Base-by-base conservation (phyloP, 2,797 vertebrate genomes). In the Galago senegalensis region DNA sequence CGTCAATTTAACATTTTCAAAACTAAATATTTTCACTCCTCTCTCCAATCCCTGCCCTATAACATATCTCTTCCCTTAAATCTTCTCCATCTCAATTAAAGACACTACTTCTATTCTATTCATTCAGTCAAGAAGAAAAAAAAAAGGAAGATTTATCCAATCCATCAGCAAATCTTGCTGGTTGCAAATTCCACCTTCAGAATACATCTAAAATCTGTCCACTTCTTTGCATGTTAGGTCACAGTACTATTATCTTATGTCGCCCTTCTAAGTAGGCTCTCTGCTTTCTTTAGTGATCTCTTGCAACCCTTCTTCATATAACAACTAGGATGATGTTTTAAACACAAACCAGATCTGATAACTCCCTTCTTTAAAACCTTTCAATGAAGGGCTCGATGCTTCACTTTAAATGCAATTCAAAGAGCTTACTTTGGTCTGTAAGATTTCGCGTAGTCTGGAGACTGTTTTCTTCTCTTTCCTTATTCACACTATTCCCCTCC, bases 341-440 rank as follows among this genome's bases (percentile, higher is more conserved):
- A 94, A 89, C 40, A 63, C 37, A 96, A 77, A 67, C 25, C 16
- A 88, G 49, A 91, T 17, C 37, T 60, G 23, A 4, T 82, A 84
- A 88, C 12, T 88, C 20, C 29, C 25, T 89, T 77, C 70, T 49
- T 86, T 67, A 87, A 95, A 96, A 94, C 16, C 5, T 31, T 84
- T 23, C 31, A 69, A 20, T 40, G 58, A 43, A 43, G 40, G 40
- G 20, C 29, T 69, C 34, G 31, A 83, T 72, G 29, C 29, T 72
- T 85, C 23, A n/a, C n/a, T 81, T 94, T 81, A 27, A 81, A 94
- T 85, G 81, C 94, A 95, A 87, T 70, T n/a, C 43, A 93, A 94
- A 60, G n/a, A 63, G 5, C 34, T 95, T 81, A 81, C 43, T 63
- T 75, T 53, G 37, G 27, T n/a, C 43, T 87, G 4, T 69, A 83